Evolutionary conservation across 2,113 vertebrate genomes (phyloP).

Genomic region (Tetraodon nigroviridis): DNA sequence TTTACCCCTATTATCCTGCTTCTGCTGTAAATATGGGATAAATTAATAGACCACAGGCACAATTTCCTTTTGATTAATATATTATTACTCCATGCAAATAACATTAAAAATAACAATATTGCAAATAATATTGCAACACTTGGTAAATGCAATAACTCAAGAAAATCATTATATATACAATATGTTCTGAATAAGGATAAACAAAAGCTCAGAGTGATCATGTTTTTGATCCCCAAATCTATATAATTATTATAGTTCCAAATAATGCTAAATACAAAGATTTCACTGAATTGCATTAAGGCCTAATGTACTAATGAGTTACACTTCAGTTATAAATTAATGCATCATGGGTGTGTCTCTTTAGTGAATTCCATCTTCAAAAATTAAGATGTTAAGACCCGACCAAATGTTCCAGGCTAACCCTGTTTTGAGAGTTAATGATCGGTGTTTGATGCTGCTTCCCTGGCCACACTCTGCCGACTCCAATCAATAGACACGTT

Average conservation of each 20-base stretch:
- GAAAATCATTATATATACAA: no score
- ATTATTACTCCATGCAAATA: neutral
- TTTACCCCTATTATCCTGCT: slow-evolving; percentile 13
- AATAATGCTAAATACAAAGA: no score
- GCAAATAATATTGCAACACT: neutral
- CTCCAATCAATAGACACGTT: slow-evolving; percentile 71
- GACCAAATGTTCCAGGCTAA: slow-evolving; percentile 57
- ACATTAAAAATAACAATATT: no score
- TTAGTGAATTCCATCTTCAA: slow-evolving; percentile 32
- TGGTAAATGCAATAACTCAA: no score
- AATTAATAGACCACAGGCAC: slow-evolving; percentile 28
- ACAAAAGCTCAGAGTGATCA: no score
- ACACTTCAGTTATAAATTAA: neutral
- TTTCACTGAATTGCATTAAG: slow-evolving; percentile 28
- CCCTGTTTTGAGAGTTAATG: slow-evolving; percentile 54
- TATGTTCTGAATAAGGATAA: no score
- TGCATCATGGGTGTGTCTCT: neutral
- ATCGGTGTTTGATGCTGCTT: slow-evolving; percentile 58
- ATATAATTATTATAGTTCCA: no score
- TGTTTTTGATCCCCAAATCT: no score
- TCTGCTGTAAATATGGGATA: slow-evolving; percentile 22
- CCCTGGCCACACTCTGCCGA: slow-evolving; percentile 39
- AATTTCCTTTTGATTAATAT: slow-evolving; percentile 16
- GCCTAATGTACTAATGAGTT: slow-evolving; percentile 23
- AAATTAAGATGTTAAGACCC: slow-evolving; percentile 48